A percentile compares a stretch with the other conserved stretches of the same genome.
Evolutionary conservation across 2,888 invertebrate species (phyloP).

Genomic region (Stenodera caucasica): DNA sequence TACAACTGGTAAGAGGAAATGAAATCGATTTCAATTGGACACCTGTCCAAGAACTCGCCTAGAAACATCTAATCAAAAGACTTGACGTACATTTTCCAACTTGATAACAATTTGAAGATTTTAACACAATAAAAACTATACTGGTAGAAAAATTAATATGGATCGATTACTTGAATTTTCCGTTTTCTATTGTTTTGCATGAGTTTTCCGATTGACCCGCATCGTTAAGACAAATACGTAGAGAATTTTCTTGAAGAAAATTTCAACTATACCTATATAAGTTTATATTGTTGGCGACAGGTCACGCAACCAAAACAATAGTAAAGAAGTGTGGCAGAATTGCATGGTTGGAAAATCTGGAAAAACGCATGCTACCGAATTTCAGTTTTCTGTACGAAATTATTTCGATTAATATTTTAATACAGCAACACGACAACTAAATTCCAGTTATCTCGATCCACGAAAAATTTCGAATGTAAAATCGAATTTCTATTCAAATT

Average conservation of each 20-base stretch:
- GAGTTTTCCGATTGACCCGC: background rate
- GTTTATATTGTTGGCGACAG: constrained; percentile 17
- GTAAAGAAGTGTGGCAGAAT: background rate
- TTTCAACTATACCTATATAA: constrained; percentile 14
- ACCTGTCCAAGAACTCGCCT: background rate
- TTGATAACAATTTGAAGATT: too few relatives aligned
- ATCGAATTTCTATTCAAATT: too few relatives aligned
- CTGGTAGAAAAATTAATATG: background rate
- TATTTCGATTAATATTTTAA: too few relatives aligned
- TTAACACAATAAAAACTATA: background rate
- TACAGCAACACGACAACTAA: too few relatives aligned
- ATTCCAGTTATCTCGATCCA: too few relatives aligned
- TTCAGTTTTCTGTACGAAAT: too few relatives aligned
- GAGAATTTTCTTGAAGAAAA: constrained; percentile 22
- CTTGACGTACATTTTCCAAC: background rate
- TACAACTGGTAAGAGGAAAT: background rate
- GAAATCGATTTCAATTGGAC: background rate
- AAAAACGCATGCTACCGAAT: too few relatives aligned
- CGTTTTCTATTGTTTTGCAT: constrained; percentile 9
- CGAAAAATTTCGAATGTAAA: background rate
- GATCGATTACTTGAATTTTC: constrained; percentile 6
- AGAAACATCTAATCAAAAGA: background rate
- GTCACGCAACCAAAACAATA: constrained; percentile 21
- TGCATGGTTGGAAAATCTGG: background rate
- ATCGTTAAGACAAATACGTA: constrained; percentile 5